Percentiles rank a stretch among this genome's conserved stretches.
Evolutionary conservation across 2,113 vertebrate species (phyloP).

Genomic region (Colossoma macropomum): DNA sequence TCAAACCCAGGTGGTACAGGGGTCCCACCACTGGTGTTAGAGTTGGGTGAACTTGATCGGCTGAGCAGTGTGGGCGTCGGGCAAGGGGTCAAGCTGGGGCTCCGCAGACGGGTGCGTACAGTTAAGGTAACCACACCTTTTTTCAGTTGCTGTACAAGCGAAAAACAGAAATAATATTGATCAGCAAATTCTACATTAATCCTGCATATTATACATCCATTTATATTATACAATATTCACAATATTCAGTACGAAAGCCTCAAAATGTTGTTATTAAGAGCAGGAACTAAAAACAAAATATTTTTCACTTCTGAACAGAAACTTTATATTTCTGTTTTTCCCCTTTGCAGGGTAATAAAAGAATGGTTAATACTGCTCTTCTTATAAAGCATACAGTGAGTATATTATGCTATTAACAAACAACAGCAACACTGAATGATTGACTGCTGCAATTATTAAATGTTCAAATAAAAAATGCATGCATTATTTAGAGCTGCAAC

Average conservation of each 20-base stretch:
- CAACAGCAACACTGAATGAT: no score
- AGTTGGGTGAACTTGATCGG: constrained; percentile 90
- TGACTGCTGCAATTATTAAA: no score
- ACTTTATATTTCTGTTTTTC: no score
- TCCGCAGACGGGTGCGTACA: constrained; percentile 90
- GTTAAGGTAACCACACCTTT: constrained; percentile 94
- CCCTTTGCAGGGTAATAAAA: no score
- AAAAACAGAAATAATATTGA: background rate
- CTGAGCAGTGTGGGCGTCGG: constrained; percentile 88
- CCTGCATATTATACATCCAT: no score
- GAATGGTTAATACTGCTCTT: no score
- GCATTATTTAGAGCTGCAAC: no score
- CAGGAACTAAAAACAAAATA: no score
- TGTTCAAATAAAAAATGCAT: no score
- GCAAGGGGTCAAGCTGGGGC: constrained; percentile 92
- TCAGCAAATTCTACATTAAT: background rate
- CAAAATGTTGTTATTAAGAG: background rate
- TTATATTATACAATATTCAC: background rate
- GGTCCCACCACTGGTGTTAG: constrained; percentile 73
- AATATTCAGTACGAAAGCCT: background rate
- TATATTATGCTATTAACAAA: no score
- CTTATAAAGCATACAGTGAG: no score
- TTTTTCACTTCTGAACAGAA: no score
- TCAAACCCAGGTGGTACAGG: constrained; percentile 60
- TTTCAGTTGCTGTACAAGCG: constrained; percentile 87